These are phyloP conservation scores for Notarius lentiginosus DNA, from an alignment of 2,113 vertebrate species.

Conservation along the genomic window DNA sequence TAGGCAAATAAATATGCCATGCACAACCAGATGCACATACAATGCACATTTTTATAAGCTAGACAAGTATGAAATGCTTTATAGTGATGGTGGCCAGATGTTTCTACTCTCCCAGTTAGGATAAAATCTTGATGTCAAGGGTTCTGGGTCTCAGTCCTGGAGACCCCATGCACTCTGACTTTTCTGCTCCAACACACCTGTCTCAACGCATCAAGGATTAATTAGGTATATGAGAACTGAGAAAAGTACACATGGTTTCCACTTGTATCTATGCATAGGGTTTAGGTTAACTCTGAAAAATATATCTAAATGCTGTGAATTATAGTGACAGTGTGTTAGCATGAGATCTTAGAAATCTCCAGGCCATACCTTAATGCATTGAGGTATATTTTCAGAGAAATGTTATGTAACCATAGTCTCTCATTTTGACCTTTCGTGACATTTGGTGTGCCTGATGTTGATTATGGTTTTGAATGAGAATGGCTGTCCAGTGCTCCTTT, in stretches of 20 bases:
- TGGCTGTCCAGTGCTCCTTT: neutral
- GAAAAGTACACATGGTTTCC: neutral
- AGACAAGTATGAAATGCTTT: neutral
- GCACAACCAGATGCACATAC: neutral
- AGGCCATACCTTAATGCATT: neutral
- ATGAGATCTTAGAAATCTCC: neutral
- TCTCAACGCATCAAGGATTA: neutral
- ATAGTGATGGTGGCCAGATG: slow-evolving; percentile 33
- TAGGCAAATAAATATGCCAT: slow-evolving; percentile 27
- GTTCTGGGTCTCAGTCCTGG: neutral
- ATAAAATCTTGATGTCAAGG: slow-evolving; percentile 26
- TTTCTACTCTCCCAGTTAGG: neutral
- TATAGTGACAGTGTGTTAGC: neutral
- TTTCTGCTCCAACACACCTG: neutral
- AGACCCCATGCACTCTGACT: neutral
- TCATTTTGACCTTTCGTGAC: neutral
- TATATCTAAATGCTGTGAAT: neutral
- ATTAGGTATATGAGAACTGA: neutral
- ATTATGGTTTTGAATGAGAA: neutral
- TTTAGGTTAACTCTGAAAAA: neutral
- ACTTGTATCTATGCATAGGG: neutral
- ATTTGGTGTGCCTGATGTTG: neutral
- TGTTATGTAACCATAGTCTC: neutral
- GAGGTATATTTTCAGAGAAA: neutral
- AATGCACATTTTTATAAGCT: slow-evolving; percentile 7